Base-by-base conservation (phyloP, 2,888 invertebrate species). In the Aproaerema taeniolella region DNA sequence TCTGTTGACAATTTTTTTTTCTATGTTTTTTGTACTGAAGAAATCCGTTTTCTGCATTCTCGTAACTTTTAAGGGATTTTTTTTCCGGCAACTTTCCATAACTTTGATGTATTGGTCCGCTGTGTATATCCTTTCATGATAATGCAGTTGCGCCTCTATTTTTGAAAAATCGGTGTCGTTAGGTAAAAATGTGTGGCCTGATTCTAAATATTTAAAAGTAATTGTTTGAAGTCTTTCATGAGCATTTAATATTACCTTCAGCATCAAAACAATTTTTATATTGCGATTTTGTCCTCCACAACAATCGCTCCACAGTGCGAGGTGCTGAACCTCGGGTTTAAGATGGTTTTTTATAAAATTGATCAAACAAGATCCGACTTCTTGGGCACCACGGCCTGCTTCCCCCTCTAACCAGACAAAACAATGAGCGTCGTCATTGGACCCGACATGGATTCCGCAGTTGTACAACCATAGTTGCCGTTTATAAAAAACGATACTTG, bases 401-500 rank as follows among this genome's bases (percentile, higher is more conserved):
- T 49, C 42, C 11, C 44, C 39, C 30, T 49, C 49, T 15, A 44
- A 36, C 48, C 48, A 46, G 13, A 46, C 35, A 25, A 32, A 38
- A 39, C 40, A 47, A 31, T 41, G 28, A 9, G 36, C 48, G 24
- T 13, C 24, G 30, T 36, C 43, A 29, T 38, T 36, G 14, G 45
- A 45, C 13, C 34, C 47, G n/a, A 34, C 29, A 32, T 47, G 47
- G 26, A 49, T 45, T 17, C 44, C 47, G 29, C 45, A 32, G 29
- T 46, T 49, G 32, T 49, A 49, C 5, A 49, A 12, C 46, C 43
- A 45, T 28, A 47, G 31, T 34, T 50, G 47, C 13, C 47, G 16
- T 47, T 50, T 50, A 20, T 50, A 50, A 36, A 47, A 47, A 20
- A 44, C 42, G 9, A 46, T 26, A 44, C 42, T 47, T 7, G 47